phyloP scores from a whole-genome alignment of 1,140 invertebrate species.

The Orussus abietinus region DNA sequence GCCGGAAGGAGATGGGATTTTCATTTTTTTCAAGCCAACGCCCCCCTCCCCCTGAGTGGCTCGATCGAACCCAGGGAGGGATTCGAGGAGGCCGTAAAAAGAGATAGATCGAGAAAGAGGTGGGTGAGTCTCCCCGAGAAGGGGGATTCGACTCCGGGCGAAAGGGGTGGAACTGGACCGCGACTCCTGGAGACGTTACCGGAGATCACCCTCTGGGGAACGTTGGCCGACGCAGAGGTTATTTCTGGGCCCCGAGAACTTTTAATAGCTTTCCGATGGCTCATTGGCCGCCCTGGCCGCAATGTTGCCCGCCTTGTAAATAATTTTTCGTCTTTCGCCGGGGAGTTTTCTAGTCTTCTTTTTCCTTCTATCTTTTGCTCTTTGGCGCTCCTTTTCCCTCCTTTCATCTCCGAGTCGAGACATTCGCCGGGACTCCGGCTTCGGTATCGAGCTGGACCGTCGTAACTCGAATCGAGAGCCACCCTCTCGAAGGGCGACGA shows the following conservation, averaged over 20 bases:
- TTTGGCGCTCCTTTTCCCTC: neutral
- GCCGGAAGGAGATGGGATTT: too few species aligned
- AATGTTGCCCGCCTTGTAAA: conserved; percentile 37
- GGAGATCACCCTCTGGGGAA: conserved; percentile 24
- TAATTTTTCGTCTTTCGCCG: conserved; percentile 27
- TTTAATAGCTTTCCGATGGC: conserved; percentile 42
- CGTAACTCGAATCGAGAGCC: too few species aligned
- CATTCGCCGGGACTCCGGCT: too few species aligned
- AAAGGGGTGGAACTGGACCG: too few species aligned
- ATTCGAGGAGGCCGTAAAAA: conserved; percentile 3
- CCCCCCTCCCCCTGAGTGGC: neutral
- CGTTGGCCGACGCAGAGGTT: conserved; percentile 23
- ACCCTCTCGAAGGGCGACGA: too few species aligned
- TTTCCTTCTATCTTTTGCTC: neutral
- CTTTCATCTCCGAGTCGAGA: too few species aligned
- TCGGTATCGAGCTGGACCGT: too few species aligned
- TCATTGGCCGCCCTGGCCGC: conserved; percentile 31
- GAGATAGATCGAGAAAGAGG: too few species aligned
- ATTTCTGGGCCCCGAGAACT: conserved; percentile 37
- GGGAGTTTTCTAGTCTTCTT: neutral
- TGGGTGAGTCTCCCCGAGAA: neutral
- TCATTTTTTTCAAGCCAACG: conserved; percentile 18
- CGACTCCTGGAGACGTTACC: too few species aligned
- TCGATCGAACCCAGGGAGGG: neutral
- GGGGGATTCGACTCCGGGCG: neutral